A percentile compares a stretch with the other conserved stretches of the same genome.
Conservation (phyloP, 2,113 vertebrate genomes). For the Mus spicilegus region DNA sequence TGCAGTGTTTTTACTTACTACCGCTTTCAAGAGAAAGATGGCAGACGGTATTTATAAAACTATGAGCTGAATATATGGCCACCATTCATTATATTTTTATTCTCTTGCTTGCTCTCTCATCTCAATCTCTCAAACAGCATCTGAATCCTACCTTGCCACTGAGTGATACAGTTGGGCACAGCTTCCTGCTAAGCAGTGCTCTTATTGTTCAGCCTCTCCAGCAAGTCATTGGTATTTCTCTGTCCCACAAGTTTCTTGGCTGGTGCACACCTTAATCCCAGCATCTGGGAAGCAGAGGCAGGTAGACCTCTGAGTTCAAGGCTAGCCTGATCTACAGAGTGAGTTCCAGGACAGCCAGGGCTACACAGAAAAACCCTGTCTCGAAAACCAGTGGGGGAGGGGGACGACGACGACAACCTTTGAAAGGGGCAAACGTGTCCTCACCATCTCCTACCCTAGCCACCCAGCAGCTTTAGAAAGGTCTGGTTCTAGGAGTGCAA, state of each 20-base stretch:
- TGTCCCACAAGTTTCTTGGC: background rate
- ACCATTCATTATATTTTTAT: background rate
- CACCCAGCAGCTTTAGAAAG: background rate
- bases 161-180: background rate
- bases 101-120: no score
- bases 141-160: background rate
- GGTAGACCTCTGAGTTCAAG: background rate
- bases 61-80: background rate
- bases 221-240: background rate
- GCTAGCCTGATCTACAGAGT: background rate
- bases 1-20: constrained; percentile 39
- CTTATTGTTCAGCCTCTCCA: background rate
- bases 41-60: background rate
- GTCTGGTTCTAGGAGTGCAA: background rate
- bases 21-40: constrained; percentile 39
- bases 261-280: background rate
- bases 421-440: background rate
- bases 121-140: background rate
- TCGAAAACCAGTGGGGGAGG: background rate
- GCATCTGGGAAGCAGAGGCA: background rate
- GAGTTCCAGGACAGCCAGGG: background rate
- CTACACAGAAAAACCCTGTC: background rate
- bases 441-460: background rate
- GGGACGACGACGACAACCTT: no score
- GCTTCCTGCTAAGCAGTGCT: background rate